phyloP scores from a whole-genome alignment of 2,797 vertebrate species.

The Coluber constrictor region DNA sequence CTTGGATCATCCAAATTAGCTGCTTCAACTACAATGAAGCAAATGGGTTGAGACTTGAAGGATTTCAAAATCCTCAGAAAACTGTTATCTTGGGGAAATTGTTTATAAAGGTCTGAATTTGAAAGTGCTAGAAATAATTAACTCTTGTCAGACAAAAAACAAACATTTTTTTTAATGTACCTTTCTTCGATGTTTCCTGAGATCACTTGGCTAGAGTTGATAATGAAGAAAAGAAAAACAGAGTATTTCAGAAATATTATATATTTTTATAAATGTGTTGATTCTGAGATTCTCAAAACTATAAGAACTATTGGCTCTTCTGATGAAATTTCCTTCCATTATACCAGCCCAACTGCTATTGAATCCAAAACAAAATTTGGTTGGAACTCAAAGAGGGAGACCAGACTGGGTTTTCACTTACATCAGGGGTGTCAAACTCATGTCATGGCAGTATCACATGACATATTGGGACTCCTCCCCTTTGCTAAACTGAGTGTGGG shows the following conservation, averaged over 20 bases:
- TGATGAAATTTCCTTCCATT: not conserved
- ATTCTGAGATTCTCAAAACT: not conserved
- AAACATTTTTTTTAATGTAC: constrained; percentile 64
- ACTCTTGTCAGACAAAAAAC: not conserved
- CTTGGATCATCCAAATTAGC: not conserved
- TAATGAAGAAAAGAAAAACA: constrained; percentile 51
- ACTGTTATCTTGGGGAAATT: not conserved
- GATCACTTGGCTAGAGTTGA: constrained; percentile 89
- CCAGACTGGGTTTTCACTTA: not conserved
- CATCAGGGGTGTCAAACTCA: too few species aligned
- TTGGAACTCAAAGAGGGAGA: not conserved
- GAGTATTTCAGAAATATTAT: constrained; percentile 47
- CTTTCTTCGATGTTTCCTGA: constrained; percentile 98
- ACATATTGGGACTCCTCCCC: too few species aligned
- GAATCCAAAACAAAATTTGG: not conserved
- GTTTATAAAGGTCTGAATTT: not conserved
- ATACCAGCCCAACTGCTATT: not conserved
- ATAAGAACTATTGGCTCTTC: not conserved
- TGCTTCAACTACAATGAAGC: not conserved
- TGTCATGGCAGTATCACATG: too few species aligned
- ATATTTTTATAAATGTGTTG: not conserved
- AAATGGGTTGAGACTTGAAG: not conserved
- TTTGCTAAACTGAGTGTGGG: too few species aligned
- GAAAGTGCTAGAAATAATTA: not conserved
- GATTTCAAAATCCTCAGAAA: not conserved